Conservation (phyloP, 2,113 vertebrate species). For the Grammomys surdaster region DNA sequence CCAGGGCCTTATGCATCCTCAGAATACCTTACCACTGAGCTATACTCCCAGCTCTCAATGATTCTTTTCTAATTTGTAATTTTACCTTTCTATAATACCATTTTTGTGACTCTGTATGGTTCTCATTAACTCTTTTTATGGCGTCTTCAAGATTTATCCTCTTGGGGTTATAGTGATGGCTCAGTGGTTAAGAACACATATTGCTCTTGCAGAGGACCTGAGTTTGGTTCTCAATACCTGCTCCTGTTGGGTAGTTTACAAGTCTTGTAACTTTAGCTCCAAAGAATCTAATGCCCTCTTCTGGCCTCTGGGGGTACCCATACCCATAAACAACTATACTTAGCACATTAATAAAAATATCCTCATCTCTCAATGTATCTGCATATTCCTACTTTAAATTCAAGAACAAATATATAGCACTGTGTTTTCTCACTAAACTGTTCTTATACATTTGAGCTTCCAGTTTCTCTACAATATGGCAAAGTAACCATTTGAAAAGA, state of each 20-base stretch:
- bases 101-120: background rate
- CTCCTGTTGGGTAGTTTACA: background rate
- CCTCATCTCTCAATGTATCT: constrained; percentile 9
- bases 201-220: background rate
- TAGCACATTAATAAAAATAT: background rate
- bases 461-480: constrained; percentile 1
- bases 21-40: background rate
- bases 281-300: background rate
- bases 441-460: constrained; percentile 39
- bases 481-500: constrained; percentile 41
- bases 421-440: constrained; percentile 23
- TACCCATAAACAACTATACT: background rate
- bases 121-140: background rate
- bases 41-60: background rate
- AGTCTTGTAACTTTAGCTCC: background rate
- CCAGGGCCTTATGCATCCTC: background rate
- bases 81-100: constrained; percentile 35
- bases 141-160: background rate
- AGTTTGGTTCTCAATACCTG: background rate
- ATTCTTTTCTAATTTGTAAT: constrained; percentile 14
- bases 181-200: background rate
- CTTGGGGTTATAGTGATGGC: background rate
- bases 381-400: constrained; percentile 42
- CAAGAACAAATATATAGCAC: constrained; percentile 11
- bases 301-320: background rate